Conservation (phyloP, 1,140 invertebrate species). For the Drosophila subobscura region DNA sequence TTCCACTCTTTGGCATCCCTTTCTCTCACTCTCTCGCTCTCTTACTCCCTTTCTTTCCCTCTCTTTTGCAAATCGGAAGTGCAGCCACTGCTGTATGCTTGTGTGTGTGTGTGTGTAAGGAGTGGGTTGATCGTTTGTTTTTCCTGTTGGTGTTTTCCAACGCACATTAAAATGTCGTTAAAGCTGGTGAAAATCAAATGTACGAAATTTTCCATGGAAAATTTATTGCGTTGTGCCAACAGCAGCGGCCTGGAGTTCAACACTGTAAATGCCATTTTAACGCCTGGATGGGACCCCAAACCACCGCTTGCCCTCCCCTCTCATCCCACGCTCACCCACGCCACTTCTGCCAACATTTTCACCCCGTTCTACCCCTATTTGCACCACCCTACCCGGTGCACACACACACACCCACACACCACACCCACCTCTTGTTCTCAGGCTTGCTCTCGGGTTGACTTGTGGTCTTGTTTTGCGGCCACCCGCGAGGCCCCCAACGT, state of each 20-base stretch:
- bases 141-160: conserved; percentile 69
- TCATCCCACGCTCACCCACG: not conserved
- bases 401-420: conserved; percentile 18
- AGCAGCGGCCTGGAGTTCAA: conserved; percentile 29
- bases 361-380: no score
- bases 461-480: conserved; percentile 72
- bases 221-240: conserved; percentile 62
- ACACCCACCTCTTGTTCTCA: conserved; percentile 32
- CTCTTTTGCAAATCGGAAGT: conserved; percentile 16
- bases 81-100: conserved; percentile 18
- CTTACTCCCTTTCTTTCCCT: conserved; percentile 8
- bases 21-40: conserved; percentile 8
- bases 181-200: conserved; percentile 80
- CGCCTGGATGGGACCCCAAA: conserved; percentile 54
- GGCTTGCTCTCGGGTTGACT: conserved; percentile 71
- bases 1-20: not conserved
- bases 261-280: conserved; percentile 62
- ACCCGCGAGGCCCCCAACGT: conserved; percentile 9
- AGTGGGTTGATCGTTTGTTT: conserved; percentile 12
- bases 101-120: conserved; percentile 9
- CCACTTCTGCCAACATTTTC: not conserved
- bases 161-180: conserved; percentile 82
- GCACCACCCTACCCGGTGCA: conserved; percentile 1
- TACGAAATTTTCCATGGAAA: conserved; percentile 72
- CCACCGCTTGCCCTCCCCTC: conserved; percentile 14